Percentiles rank a stretch among this genome's conserved stretches.
Evolutionary conservation across 1,140 invertebrate genomes (phyloP).

Genomic region (Holcopasites calliopsidis): DNA sequence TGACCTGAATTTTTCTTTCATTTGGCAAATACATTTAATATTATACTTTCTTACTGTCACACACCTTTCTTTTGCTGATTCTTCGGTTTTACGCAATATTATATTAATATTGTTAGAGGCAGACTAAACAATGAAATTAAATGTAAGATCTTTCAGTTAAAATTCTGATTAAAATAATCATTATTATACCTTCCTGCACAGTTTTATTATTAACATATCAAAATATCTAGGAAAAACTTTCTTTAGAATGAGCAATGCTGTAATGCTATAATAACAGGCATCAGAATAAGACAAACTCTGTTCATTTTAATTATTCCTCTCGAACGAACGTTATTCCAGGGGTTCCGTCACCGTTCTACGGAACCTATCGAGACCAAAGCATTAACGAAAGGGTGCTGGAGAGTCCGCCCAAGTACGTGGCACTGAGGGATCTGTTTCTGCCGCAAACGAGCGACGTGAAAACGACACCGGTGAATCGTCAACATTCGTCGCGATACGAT

Average conservation of each 20-base stretch:
- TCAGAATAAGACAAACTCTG: neutral
- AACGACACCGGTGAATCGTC: slow-evolving; percentile 14
- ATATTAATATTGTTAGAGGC: too few relatives aligned
- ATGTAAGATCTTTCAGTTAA: too few relatives aligned
- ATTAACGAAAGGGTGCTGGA: slow-evolving; percentile 44
- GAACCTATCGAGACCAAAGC: slow-evolving; percentile 34
- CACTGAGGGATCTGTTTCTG: slow-evolving; percentile 69
- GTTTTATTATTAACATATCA: too few relatives aligned
- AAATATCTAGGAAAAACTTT: too few relatives aligned
- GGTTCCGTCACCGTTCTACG: slow-evolving; percentile 30
- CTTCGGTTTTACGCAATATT: too few relatives aligned
- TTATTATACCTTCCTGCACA: too few relatives aligned
- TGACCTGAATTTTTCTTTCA: neutral
- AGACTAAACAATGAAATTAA: too few relatives aligned
- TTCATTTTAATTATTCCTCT: fast-evolving
- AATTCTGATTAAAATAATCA: too few relatives aligned
- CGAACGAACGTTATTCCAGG: slow-evolving; percentile 42
- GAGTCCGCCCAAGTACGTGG: slow-evolving; percentile 65
- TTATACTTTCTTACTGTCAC: too few relatives aligned
- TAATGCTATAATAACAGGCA: neutral
- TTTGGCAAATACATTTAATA: neutral
- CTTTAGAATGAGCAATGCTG: too few relatives aligned
- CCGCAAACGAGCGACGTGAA: slow-evolving; percentile 40
- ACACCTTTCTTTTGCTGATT: too few relatives aligned
- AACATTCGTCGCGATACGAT: slow-evolving; percentile 19